Percentiles rank a stretch among this genome's conserved stretches.
These are phyloP conservation scores for Prosopocoilus inquinatus DNA, from an alignment of 2,888 invertebrate genomes.

Conservation along the genomic window DNA sequence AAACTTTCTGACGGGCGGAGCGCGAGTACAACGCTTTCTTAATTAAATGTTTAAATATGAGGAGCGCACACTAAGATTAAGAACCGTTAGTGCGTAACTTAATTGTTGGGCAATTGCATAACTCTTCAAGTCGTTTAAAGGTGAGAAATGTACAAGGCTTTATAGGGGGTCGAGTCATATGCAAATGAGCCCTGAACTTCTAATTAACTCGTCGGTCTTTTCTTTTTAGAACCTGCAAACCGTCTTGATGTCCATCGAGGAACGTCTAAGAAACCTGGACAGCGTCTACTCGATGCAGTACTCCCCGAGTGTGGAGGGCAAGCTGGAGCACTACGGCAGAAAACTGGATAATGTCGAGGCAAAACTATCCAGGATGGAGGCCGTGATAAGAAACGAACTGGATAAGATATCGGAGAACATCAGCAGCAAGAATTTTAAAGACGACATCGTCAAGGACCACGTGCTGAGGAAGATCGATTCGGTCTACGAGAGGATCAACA, in stretches of 20 bases:
- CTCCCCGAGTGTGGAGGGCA: slow-evolving; percentile 44
- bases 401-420: slow-evolving; percentile 48
- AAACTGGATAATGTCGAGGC: slow-evolving; percentile 48
- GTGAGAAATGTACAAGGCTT: no score
- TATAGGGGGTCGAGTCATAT: no score
- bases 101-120: no score
- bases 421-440: slow-evolving; percentile 48
- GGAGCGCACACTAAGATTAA: no score
- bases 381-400: slow-evolving; percentile 42
- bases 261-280: slow-evolving; percentile 45
- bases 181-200: no score
- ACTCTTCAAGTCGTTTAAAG: no score
- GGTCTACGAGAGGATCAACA: slow-evolving; percentile 48
- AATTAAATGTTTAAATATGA: no score
- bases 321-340: slow-evolving; percentile 49
- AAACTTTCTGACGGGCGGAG: no score
- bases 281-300: slow-evolving; percentile 43
- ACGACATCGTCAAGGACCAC: slow-evolving; percentile 47
- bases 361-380: slow-evolving; percentile 37
- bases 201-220: not conserved
- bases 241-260: slow-evolving; percentile 47
- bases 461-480: slow-evolving; percentile 48
- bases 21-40: no score
- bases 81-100: no score
- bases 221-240: slow-evolving; percentile 41